These are phyloP conservation scores for Conger conger DNA, from an alignment of 2,113 vertebrate genomes.

Conservation along the genomic window DNA sequence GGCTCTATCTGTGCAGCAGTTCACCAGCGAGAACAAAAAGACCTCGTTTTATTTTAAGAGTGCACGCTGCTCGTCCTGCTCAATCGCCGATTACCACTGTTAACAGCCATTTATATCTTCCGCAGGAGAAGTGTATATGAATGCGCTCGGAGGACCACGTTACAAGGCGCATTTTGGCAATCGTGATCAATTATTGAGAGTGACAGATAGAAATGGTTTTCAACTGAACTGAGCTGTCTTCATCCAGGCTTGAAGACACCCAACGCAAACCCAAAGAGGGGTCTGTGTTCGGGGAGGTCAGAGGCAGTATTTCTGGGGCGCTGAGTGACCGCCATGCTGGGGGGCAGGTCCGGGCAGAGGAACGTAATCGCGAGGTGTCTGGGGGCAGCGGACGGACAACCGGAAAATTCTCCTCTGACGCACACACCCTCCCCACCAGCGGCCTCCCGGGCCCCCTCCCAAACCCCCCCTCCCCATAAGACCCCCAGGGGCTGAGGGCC, in stretches of 20 bases:
- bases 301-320: constrained; percentile 10
- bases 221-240: neutral
- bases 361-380: neutral
- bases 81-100: neutral
- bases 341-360: neutral
- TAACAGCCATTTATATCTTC: neutral
- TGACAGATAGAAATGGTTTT: neutral
- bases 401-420: neutral
- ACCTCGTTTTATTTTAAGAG: neutral
- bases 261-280: neutral
- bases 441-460: neutral
- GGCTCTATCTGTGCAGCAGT: neutral
- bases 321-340: neutral
- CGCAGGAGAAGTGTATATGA: neutral
- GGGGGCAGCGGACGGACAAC: neutral
- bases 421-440: neutral
- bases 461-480: neutral
- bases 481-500: neutral
- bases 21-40: neutral
- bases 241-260: neutral
- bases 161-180: neutral
- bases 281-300: neutral
- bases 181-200: neutral
- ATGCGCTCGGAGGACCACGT: neutral
- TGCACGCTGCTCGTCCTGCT: neutral